Evolutionary conservation across 2,113 vertebrate genomes (phyloP), one percentile per base, ranked within the genome.

Genomic region (Dissostichus mawsoni): DNA sequence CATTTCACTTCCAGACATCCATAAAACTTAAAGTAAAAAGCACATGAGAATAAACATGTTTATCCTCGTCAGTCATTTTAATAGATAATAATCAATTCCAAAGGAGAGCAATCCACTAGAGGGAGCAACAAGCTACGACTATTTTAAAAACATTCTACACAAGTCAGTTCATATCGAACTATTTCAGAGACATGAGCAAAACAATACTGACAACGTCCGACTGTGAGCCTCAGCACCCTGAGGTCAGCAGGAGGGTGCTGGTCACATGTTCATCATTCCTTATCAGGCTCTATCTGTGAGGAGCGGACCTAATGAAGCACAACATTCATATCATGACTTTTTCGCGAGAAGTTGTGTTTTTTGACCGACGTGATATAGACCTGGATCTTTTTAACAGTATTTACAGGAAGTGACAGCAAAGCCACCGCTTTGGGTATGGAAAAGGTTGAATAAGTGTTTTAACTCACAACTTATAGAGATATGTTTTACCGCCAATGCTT

Each of bases 111-210:
- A 25, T 3, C 58, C 77, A 78, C 69, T 50, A 84, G 78, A 70
- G 64, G 74, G 56, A 78, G 69, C 78, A 78, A 78, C 50, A 25
- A 59, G 69, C 47, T 69, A 36, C 1, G 10, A 51, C 20, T 12
- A 41, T 59, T 33, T 13, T 17, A 52, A 12, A 7, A 4, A 41
- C 18, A 20, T 16, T 63, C 64, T 2, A 45, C 1, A 41, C 3
- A 36, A 51, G 12, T 44, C n/a, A 0, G 2, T 25, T n/a, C 57
- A 36, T 41, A 12, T 36, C 29, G 16, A 41, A 50, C 3, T 45
- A 6, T 41, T 25, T 20, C 8, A 59, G 1, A 61, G 5, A 36
- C 25, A 8, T 5, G 41, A 58, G 12, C 6, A 20, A 57, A 62
- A 25, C 5, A 69, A 64, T 8, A 33, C 7, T 8, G 4, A 20